These are phyloP conservation scores for Ophiothrix spiculata DNA, from an alignment of 35 echinoderm and acorn worm species.

Conservation along the genomic window DNA sequence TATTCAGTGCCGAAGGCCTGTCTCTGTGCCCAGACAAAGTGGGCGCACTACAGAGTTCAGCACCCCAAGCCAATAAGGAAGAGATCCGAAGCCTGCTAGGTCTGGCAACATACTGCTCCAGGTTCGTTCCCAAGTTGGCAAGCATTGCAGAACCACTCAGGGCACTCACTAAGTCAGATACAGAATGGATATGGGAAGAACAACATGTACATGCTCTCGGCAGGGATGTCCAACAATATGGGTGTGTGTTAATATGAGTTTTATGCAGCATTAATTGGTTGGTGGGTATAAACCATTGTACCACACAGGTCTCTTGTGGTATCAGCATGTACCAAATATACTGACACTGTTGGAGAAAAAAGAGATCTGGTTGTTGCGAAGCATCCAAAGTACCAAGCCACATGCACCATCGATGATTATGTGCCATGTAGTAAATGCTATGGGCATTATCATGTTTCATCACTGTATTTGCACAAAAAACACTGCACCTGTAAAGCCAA, in stretches of 20 bases:
- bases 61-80: neutral
- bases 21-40: constrained; percentile 30
- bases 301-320: too few species aligned
- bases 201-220: neutral
- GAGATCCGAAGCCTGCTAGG: neutral
- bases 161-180: neutral
- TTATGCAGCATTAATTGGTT: too few species aligned
- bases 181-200: neutral
- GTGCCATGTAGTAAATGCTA: too few species aligned
- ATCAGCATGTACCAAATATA: too few species aligned
- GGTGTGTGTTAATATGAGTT: too few species aligned
- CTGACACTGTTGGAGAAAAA: too few species aligned
- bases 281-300: too few species aligned
- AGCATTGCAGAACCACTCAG: neutral
- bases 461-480: too few species aligned
- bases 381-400: constrained; percentile 1
- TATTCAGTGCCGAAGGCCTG: constrained; percentile 35
- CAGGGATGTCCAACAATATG: too few species aligned
- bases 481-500: too few species aligned
- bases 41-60: neutral
- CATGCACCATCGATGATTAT: constrained; percentile 2
- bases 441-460: too few species aligned
- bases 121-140: neutral
- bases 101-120: neutral
- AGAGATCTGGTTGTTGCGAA: too few species aligned